Evolutionary conservation across 2,797 vertebrate genomes (phyloP).

Genomic region (Percopsis omiscomaycus): DNA sequence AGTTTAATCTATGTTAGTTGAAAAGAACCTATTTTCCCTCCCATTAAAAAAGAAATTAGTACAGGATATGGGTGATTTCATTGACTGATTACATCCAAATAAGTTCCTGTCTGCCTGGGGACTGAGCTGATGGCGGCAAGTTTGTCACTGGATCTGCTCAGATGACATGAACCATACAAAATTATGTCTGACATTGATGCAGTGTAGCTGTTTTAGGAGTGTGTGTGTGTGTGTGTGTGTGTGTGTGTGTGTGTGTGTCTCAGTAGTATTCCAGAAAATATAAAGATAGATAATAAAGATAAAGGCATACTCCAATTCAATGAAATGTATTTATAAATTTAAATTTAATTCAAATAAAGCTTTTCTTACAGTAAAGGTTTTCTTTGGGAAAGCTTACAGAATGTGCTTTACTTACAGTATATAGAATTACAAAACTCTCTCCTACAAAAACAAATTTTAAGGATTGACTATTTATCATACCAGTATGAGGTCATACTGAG

Average conservation of each 20-base stretch:
- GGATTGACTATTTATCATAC: background rate
- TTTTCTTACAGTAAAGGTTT: background rate
- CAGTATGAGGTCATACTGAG: slow-evolving; percentile 15
- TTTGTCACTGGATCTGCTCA: slow-evolving; percentile 56
- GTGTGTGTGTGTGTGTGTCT: slow-evolving; percentile 13
- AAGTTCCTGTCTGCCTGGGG: slow-evolving; percentile 45
- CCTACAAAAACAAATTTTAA: too few species aligned
- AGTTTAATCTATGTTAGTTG: background rate
- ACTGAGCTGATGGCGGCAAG: slow-evolving; percentile 15
- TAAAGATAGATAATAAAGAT: slow-evolving; percentile 26
- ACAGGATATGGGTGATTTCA: slow-evolving; percentile 42
- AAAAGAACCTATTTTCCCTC: slow-evolving; percentile 14
- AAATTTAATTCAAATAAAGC: too few species aligned
- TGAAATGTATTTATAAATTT: background rate
- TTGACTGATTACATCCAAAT: slow-evolving; percentile 39
- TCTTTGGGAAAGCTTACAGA: background rate
- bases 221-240: slow-evolving; percentile 26
- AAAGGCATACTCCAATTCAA: slow-evolving; percentile 12
- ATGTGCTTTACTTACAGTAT: too few species aligned
- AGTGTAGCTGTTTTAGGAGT: slow-evolving; percentile 40
- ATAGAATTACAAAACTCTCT: too few species aligned
- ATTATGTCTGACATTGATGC: slow-evolving; percentile 60
- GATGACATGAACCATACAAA: slow-evolving; percentile 52
- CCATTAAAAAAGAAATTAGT: slow-evolving; percentile 12
- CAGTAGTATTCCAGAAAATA: slow-evolving; percentile 51